phyloP scores from a whole-genome alignment of 2,888 invertebrate species.

The Cephus runcator region DNA sequence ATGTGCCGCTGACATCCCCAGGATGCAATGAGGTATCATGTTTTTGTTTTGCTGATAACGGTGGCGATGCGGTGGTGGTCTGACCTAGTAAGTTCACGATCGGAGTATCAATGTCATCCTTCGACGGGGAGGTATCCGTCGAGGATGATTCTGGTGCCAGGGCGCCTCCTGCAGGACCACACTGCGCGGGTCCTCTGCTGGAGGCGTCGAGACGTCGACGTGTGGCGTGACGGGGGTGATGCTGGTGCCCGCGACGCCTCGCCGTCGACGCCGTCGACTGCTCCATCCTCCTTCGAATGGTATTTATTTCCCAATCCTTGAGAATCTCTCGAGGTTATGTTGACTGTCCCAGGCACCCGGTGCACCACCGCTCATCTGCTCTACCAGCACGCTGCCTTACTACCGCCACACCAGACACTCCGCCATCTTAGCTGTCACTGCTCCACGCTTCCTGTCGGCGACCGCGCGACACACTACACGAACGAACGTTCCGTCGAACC shows the following conservation, averaged over 20 bases:
- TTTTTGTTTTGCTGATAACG: not conserved
- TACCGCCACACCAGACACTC: constrained; percentile 71
- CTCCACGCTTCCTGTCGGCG: constrained; percentile 34
- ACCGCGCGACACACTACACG: constrained; percentile 25
- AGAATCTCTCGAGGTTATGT: not conserved
- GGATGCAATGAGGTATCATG: not conserved
- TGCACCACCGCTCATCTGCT: constrained; percentile 70
- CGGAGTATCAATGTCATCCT: constrained; percentile 2
- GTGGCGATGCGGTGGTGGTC: not conserved
- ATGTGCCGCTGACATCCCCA: not conserved
- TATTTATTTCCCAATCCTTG: constrained; percentile 14
- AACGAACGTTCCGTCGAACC: constrained; percentile 24
- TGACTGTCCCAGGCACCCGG: constrained; percentile 63
- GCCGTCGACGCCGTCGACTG: constrained; percentile 51
- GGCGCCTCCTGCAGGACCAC: constrained; percentile 57
- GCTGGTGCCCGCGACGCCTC: constrained; percentile 62
- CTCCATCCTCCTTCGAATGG: constrained; percentile 49
- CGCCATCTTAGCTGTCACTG: constrained; percentile 63
- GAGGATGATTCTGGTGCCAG: not conserved
- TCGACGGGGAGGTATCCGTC: constrained; percentile 1
- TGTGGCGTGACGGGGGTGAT: constrained; percentile 59
- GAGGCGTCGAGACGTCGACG: constrained; percentile 51
- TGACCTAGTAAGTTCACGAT: not conserved
- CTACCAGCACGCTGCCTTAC: constrained; percentile 47
- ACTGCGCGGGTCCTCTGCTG: constrained; percentile 65